Base-by-base conservation (phyloP, 2,888 invertebrate species). In the Macropis europaea region DNA sequence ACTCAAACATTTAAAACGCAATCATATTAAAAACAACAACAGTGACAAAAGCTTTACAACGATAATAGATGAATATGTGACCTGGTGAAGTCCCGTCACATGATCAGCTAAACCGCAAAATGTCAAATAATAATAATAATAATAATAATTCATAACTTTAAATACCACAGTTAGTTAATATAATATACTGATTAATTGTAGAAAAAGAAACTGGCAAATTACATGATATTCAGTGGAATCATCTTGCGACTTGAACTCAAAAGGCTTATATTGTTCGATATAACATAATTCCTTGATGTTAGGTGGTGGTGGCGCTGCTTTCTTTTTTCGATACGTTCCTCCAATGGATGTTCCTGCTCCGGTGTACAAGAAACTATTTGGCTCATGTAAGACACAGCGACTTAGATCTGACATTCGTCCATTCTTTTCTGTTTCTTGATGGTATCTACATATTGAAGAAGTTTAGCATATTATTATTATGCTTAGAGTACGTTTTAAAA, bases 291-390 rank as follows among this genome's bases (percentile, higher is more conserved):
- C 82, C 40, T 79, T 84, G 15, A 52, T 60, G n/a, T 87, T 83
- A 3, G 93, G 94, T 56, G 95, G 95, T 30, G 92, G 93, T 3
- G 95, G 95, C n/a, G 95, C 95, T 19, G 92, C 93, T 62, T 93
- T 92, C 87, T 95, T 95, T 86, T 93, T 93, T 38, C 93, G 91
- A 2, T 91, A 91, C 52, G 92, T 88, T 84, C 91, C 86, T 84
- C 91, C 79, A 79, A 90, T 91, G 56, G 92, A 89, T 77, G 91
- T 91, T 3, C 54, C 42, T 2, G 88, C 89, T 63, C 86, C 86
- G 13, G 84, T 6, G 90, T 90, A n/a, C 69, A 91, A 82, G 1
- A 91, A 91, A 34, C 90, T 89, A 59, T 88, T 91, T 1, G 91
- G 91, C 2, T 90, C 89, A 70, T 87, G 87, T 26, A 83, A 69